Evolutionary conservation across 2,888 invertebrate genomes (phyloP), one percentile per base, ranked within the genome.

Genomic region (Protodeltote pygarga): DNA sequence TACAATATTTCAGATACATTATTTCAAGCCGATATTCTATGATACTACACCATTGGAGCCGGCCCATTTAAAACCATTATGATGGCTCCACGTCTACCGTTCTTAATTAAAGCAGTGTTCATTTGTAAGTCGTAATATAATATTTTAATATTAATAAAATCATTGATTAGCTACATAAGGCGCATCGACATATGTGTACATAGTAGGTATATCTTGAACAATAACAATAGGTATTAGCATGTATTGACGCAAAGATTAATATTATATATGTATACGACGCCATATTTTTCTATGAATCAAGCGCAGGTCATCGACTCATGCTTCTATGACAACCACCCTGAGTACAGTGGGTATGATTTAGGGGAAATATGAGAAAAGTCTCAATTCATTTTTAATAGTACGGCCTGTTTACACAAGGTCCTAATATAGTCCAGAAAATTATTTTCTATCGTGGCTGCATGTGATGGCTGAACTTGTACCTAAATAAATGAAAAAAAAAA

Each of bases 261-360:
- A 62, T 51, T 51, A 62, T 44, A 58, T 45, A 46, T 55, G 50
- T 44, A 58, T 45, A 46, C 55, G 50, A 28, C 24, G 40, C 61
- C 60, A 54, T 67, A 59, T 29, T 20, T 46, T 21, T 29, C 31
- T 39, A 54, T 68, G 67, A 69, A 71, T 73, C 71, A 67, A 70
- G 60, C 55, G 46, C 48, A 61, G 71, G 71, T 73, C 76, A 61
- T 64, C 50, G 75, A 75, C 75, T 40, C 35, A 31, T 16, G 31
- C 29, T 27, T 14, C 61, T 61, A 63, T 59, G 59, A 71, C 70
- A 58, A 19, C 55, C 57, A 63, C 53, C 65, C 57, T 48, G 31
- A 11, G 39, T 59, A 55, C 27, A 35, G 47, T 55, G 27, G 25
- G 44, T 14, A 47, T 17, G 2, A 19, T 21, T 14, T 2, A 3